These are phyloP conservation scores for Anableps anableps DNA, from an alignment of 2,797 vertebrate species.

Conservation along the genomic window DNA sequence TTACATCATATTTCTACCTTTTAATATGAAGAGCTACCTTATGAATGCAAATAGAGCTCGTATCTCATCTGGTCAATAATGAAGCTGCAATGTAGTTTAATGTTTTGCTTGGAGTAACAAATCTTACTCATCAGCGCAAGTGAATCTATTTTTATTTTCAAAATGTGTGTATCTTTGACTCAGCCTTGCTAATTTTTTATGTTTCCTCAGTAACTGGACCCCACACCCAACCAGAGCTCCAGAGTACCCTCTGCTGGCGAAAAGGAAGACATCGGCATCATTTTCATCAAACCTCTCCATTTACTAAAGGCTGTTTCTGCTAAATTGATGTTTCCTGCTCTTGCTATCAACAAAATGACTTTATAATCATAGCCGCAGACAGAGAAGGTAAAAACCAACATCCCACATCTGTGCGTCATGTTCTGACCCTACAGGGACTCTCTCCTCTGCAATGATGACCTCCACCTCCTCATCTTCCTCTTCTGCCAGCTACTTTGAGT, in stretches of 20 bases:
- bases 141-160: background rate
- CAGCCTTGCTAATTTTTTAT: conserved; percentile 18
- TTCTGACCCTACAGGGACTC: conserved; percentile 34
- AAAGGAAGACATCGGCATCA: conserved; percentile 24
- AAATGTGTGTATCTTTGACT: background rate
- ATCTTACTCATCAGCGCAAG: background rate
- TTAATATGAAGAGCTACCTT: conserved; percentile 15
- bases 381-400: conserved; percentile 37
- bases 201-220: conserved; percentile 44
- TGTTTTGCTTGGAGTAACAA: background rate
- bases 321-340: conserved; percentile 28
- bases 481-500: conserved; percentile 35
- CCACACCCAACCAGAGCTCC: conserved; percentile 43
- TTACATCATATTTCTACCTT: conserved; percentile 25
- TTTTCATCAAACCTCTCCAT: conserved; percentile 27
- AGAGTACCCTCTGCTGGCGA: conserved; percentile 63
- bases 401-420: conserved; percentile 67
- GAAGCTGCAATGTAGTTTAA: background rate
- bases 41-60: background rate
- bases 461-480: conserved; percentile 27
- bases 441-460: conserved; percentile 8
- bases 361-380: conserved; percentile 38
- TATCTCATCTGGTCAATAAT: background rate
- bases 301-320: conserved; percentile 21
- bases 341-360: conserved; percentile 51